Percentiles rank a stretch among this genome's conserved stretches.
Evolutionary conservation across 2,888 invertebrate genomes (phyloP).

Genomic region (Platypus cylindrus): DNA sequence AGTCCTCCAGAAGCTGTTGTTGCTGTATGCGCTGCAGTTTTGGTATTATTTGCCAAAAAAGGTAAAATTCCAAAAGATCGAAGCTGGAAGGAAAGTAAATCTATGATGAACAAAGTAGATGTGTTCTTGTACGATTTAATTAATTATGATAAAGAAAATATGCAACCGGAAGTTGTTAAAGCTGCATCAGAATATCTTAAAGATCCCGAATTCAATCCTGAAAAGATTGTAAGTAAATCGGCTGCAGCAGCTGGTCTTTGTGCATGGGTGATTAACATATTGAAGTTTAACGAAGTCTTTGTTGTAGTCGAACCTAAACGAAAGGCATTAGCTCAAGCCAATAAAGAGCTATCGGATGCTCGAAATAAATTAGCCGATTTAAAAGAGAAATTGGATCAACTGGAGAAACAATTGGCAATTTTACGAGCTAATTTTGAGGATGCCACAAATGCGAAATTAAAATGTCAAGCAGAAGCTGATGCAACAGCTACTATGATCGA

Average conservation of each 20-base stretch:
- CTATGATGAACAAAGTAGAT: conserved; percentile 79
- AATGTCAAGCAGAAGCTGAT: conserved; percentile 87
- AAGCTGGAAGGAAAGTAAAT: conserved; percentile 84
- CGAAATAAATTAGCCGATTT: conserved; percentile 65
- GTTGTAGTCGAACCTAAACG: conserved; percentile 88
- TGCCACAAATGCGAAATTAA: conserved; percentile 74
- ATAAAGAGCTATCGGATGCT: conserved; percentile 70
- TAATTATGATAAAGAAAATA: conserved; percentile 88
- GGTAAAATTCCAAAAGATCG: conserved; percentile 84
- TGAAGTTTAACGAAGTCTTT: conserved; percentile 79
- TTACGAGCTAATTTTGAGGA: conserved; percentile 74
- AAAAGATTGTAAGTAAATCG: conserved; percentile 74
- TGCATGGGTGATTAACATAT: conserved; percentile 89
- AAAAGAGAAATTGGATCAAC: conserved; percentile 56
- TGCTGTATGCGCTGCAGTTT: conserved; percentile 74
- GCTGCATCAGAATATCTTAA: conserved; percentile 52
- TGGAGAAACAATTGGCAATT: conserved; percentile 65
- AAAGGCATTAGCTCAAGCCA: conserved; percentile 72
- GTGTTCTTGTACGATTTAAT: conserved; percentile 70
- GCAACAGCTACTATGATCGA: conserved; percentile 80
- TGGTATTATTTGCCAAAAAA: conserved; percentile 70
- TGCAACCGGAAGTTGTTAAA: conserved; percentile 76
- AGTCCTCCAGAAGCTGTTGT: conserved; percentile 82
- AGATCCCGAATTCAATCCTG: conserved; percentile 71
- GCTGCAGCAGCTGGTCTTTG: conserved; percentile 86